A percentile compares a stretch with the other conserved stretches of the same genome.
Evolutionary conservation across 2,797 vertebrate species (phyloP).

Genomic region (Cossypha polioptera): DNA sequence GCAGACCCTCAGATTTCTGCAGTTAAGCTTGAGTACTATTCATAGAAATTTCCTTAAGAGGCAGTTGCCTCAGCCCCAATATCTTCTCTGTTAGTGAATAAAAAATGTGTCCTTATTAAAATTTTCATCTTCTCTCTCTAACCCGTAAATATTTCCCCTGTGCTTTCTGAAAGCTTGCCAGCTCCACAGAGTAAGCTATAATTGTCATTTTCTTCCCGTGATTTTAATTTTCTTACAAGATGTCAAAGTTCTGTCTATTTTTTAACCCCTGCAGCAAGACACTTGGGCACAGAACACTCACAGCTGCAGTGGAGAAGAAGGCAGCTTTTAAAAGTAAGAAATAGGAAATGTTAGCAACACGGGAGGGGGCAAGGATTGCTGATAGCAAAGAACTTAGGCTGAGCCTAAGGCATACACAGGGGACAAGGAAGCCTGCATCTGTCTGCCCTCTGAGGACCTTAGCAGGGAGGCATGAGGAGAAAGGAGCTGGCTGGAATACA

Average conservation of each 20-base stretch:
- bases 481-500: not conserved
- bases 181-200: not conserved
- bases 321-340: not conserved
- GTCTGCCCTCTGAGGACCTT: not conserved
- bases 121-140: not conserved
- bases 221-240: not conserved
- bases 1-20: not conserved
- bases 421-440: not conserved
- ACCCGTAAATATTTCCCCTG: not conserved
- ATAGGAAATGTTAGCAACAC: not conserved
- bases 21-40: not conserved
- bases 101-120: not conserved
- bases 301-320: not conserved
- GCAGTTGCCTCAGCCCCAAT: not conserved
- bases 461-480: not conserved
- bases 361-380: not conserved
- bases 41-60: not conserved
- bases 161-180: not conserved
- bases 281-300: not conserved
- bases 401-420: accelerated
- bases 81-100: not conserved
- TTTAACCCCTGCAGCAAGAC: not conserved
- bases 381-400: not conserved
- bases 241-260: not conserved
- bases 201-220: not conserved